Base-by-base conservation (phyloP, 1,140 invertebrate genomes). In the Drosophila auraria region DNA sequence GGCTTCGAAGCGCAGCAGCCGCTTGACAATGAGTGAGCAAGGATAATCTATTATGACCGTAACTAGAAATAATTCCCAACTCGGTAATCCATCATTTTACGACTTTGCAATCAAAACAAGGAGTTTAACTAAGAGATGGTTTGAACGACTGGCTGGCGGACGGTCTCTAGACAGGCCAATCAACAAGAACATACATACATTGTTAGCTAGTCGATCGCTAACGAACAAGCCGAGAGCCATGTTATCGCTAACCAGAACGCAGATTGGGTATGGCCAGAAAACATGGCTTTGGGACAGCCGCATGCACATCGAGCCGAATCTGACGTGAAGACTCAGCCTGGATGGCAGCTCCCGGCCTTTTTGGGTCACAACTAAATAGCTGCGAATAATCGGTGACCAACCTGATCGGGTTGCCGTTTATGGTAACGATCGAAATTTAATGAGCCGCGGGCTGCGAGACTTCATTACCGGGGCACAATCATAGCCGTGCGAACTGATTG, bases 341-440 rank as follows among this genome's bases (percentile, higher is more conserved):
- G 75, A 66, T 75, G 76, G 68, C 79, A 82, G 84, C 77, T 80
- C 60, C 69, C 60, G 73, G 74, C 74, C 69, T 82, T 80, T 86
- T 79, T 76, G 80, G 79, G 73, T 47, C 40, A 44, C 49, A 44
- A 68, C 82, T 91, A 87, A 89, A 84, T 91, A 87, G 80, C 79
- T 83, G 73, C 80, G 83, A 89, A 90, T 92, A 91, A 90, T 91
- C 82, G 86, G 86, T 92, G 84, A 71, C 86, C 80, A 92, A 87
- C 87, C 83, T 80, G 86, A 90, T 87, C 80, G 64, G 47, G 44
- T 90, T 84, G 74, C 86, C 90, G 71, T 92, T 90, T 92, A 92
- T 90, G 91, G 91, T 76, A 90, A 91, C 91, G 68, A 65, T 82
- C 78, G 82, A 91, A 91, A 84, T 91, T 91, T 80, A 83, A 72